These are phyloP conservation scores for Lathamus discolor DNA, from an alignment of 2,113 vertebrate genomes.

Conservation along the genomic window DNA sequence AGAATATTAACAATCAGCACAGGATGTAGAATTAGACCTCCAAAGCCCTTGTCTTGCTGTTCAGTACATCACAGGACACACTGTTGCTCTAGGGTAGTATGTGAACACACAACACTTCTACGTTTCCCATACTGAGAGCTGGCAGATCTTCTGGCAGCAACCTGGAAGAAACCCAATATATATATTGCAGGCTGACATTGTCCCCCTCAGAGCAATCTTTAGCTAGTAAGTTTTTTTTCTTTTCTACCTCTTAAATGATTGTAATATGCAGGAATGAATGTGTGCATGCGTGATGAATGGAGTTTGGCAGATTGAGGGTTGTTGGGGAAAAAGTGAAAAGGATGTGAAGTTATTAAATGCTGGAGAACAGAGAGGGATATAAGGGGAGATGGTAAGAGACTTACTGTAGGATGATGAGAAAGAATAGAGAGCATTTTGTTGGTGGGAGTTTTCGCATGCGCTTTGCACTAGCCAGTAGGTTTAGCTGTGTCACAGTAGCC, in stretches of 20 bases:
- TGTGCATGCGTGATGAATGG: accelerated
- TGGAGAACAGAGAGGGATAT: not conserved
- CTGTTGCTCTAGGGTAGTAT: not conserved
- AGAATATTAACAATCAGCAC: not conserved
- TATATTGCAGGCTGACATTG: not conserved
- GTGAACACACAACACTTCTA: not conserved
- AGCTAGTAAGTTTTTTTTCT: not conserved
- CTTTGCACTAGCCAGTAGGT: not conserved
- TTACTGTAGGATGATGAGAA: not conserved
- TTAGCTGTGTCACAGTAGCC: not conserved
- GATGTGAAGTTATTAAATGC: not conserved
- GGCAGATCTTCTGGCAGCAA: not conserved
- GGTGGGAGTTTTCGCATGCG: not conserved
- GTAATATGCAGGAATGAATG: not conserved
- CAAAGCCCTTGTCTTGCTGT: not conserved
- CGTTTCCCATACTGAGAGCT: not conserved
- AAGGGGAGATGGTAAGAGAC: not conserved
- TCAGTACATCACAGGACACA: not conserved
- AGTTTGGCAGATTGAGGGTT: not conserved
- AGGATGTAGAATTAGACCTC: not conserved
- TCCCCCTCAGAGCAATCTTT: not conserved
- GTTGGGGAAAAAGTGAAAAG: not conserved
- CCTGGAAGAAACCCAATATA: not conserved
- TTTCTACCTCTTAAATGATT: not conserved
- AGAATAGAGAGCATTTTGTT: not conserved